Base-by-base conservation (phyloP, 2,888 invertebrate species). In the Drosophila kambysellisi region DNA sequence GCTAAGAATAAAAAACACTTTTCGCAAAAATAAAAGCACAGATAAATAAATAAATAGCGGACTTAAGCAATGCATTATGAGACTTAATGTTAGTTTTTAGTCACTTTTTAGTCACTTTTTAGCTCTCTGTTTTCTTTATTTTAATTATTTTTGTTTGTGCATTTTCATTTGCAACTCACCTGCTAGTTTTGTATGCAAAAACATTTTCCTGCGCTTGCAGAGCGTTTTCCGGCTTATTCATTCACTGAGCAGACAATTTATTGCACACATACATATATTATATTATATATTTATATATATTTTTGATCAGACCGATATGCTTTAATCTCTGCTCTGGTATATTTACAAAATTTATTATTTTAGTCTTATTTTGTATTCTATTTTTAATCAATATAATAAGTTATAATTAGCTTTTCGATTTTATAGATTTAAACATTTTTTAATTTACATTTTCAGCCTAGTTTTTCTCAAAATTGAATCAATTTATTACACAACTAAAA, bases 41-140 rank as follows among this genome's bases (percentile, higher is more conserved):
- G 58, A 76, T 81, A 84, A 76, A 88, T 76, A 79, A 70, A 73
- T 84, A 83, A 83, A 88, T 74, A 72, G 51, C 33, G 50, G 60
- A 70, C 68, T 79, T 74, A 69, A 74, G 62, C 68, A 62, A 58
- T 62, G 66, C 76, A 79, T 79, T 82, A 71, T 64, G 30, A 41
- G 25, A 69, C 53, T 56, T 57, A 74, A 71, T 71, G 68, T 65
- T 72, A 68, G 71, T 66, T 25, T 25, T 25, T 60, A 57, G 65
- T 54, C 75, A 67, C 58, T 66, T 25, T 25, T 25, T 60, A 57
- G 65, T 54, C 75, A 67, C 58, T 57, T 51, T 43, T 53, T n/a
- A 51, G 39, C 9, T 62, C 29, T 48, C n/a, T 43, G 29, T 46
- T 29, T 17, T 52, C 37, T 17, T 43, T 56, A 41, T 33, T 46